Evolutionary conservation across 2,113 vertebrate species (phyloP), one percentile per base, ranked within the genome.

Genomic region (Oreochromis spilurus): DNA sequence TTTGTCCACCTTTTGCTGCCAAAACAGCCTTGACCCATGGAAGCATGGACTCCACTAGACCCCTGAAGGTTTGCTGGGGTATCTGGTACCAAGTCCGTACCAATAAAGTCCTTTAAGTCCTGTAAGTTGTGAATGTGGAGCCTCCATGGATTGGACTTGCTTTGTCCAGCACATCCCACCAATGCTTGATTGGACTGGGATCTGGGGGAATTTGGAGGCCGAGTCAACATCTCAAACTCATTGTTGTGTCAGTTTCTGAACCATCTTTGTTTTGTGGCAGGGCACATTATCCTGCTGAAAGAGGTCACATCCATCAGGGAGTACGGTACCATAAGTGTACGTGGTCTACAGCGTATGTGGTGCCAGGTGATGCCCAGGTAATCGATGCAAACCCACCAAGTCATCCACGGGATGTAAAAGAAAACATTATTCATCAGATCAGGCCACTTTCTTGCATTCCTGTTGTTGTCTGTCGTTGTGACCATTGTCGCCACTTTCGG

Each of bases 21-120:
- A 65, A 36, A 65, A 36, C 60, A 65, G 60, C 31, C 9, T 1
- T n/a, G 31, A 36, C 58, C 31, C 58, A 65, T 65, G 58, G 58
- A 36, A 7, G 31, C 4, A 36, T 65, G 60, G 60, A 0, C 60
- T 65, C 60, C 17, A 65, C 60, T 36, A 65, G 31, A 0, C 60
- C 17, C 12, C 17, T 65, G 31, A 65, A 36, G 60, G 31, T 36
- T 36, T 36, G 31, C 31, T 62, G 58, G 31, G 58, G 31, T 62
- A 3, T 36, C 58, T 62, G 58, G 58, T 36, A 1, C 10, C 5
- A 62, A 62, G 58, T 62, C 31, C 5, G 0, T 0, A n/a, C 9
- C 17, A 36, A 7, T 62, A 62, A n/a, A 62, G 31, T 62, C 9
- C 31, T 36, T 62, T 36, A 36, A 36, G 31, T 36, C 58, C 58